phyloP scores from a whole-genome alignment of 2,113 vertebrate genomes.

The Potamarius usumacintae region DNA sequence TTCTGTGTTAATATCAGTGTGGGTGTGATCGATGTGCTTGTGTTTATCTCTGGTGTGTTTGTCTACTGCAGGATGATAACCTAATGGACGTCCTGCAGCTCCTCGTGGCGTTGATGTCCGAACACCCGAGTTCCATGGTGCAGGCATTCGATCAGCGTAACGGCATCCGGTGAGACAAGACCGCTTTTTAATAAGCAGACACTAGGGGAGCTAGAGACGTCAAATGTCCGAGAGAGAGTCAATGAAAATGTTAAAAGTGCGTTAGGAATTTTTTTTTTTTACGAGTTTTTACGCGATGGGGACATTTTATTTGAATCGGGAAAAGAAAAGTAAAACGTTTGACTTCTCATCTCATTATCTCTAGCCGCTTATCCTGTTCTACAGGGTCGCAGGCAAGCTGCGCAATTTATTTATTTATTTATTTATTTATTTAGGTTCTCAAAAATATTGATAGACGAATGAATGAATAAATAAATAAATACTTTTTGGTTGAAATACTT shows the following conservation, averaged over 20 bases:
- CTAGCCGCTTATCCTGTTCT: too few relatives aligned
- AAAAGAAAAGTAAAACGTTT: too few relatives aligned
- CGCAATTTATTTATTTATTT: neutral
- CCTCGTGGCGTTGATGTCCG: conserved; percentile 95
- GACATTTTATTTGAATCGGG: too few relatives aligned
- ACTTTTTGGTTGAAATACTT: neutral
- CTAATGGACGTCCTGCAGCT: conserved; percentile 97
- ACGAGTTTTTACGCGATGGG: neutral
- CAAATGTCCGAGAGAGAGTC: neutral
- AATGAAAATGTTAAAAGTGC: neutral
- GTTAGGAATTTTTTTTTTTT: neutral
- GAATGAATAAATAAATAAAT: neutral
- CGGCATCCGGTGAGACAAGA: conserved; percentile 84
- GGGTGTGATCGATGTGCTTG: neutral
- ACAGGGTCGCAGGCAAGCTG: too few relatives aligned
- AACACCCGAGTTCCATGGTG: conserved; percentile 91
- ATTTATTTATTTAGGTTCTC: too few relatives aligned
- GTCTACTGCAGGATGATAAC: conserved; percentile 87
- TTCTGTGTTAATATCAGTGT: neutral
- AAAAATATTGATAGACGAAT: neutral
- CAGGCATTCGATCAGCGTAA: conserved; percentile 96
- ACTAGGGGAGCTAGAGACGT: neutral
- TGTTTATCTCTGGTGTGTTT: conserved; percentile 1
- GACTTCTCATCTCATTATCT: too few relatives aligned
- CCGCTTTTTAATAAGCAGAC: neutral